Conservation (phyloP, 2,113 vertebrate species). For the Tetrao urogallus region DNA sequence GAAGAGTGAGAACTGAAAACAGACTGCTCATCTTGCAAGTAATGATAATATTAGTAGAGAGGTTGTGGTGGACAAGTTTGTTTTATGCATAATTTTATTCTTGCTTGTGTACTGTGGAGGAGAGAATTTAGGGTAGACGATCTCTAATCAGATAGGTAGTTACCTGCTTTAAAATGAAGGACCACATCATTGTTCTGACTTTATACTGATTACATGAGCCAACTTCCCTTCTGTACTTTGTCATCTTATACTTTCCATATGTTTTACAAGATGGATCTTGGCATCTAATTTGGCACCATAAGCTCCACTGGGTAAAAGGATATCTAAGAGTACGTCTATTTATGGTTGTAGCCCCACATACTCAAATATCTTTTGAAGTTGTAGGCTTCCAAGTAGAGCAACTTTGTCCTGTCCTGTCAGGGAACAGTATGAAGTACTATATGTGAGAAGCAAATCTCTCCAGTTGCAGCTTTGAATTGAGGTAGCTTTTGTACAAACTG, state of each 20-base stretch:
- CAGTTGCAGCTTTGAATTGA: not conserved
- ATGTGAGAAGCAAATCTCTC: not conserved
- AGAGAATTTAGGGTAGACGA: not conserved
- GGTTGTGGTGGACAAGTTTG: not conserved
- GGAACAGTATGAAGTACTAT: not conserved
- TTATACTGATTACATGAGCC: not conserved
- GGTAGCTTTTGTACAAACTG: not conserved
- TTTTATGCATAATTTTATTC: not conserved
- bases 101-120: not conserved
- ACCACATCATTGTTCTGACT: not conserved
- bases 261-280: not conserved
- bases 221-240: not conserved
- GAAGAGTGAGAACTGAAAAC: not conserved
- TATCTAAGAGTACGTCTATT: not conserved
- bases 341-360: not conserved
- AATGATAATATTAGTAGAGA: not conserved
- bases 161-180: not conserved
- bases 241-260: not conserved
- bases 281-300: not conserved
- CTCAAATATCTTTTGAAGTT: not conserved
- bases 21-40: not conserved
- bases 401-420: not conserved
- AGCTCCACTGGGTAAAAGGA: not conserved
- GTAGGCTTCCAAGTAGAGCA: not conserved
- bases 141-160: not conserved